These are phyloP conservation scores for Apotomis betuletana DNA, from an alignment of 2,888 invertebrate species.

Conservation along the genomic window DNA sequence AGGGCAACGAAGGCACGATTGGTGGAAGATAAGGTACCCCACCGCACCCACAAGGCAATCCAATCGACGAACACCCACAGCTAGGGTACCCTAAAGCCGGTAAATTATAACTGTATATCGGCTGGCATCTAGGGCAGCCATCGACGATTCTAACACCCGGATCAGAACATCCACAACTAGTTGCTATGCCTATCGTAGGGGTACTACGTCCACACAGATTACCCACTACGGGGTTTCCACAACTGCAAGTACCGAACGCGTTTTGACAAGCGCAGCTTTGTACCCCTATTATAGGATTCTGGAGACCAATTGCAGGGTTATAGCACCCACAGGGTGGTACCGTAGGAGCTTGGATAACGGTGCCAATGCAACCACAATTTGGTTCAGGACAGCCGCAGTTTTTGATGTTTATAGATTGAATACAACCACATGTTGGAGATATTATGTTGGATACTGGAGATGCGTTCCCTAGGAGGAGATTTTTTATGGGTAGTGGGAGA, in stretches of 20 bases:
- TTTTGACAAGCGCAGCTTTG: constrained; percentile 25
- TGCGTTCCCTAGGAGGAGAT: constrained; percentile 15
- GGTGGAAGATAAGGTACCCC: not conserved
- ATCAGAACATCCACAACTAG: constrained; percentile 23
- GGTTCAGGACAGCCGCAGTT: constrained; percentile 23
- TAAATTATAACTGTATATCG: constrained; percentile 27
- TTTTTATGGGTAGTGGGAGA: constrained; percentile 19
- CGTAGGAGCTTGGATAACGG: constrained; percentile 3
- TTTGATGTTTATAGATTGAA: not conserved
- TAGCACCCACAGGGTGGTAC: constrained; percentile 47
- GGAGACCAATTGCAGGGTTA: constrained; percentile 27
- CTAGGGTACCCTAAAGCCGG: constrained; percentile 37
- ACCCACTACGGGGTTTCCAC: constrained; percentile 20
- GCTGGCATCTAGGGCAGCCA: constrained; percentile 31
- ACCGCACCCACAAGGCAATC: constrained; percentile 8
- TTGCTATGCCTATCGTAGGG: constrained; percentile 18
- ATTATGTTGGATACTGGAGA: not conserved
- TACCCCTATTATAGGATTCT: constrained; percentile 20
- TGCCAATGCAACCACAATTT: constrained; percentile 1
- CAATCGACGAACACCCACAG: constrained; percentile 41
- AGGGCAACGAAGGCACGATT: not conserved
- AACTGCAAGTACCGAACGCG: constrained; percentile 22
- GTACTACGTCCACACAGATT: constrained; percentile 29
- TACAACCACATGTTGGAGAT: constrained; percentile 45
- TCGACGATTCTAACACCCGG: constrained; percentile 29